Conservation (phyloP, 2,113 vertebrate genomes). For the Strix uralensis region DNA sequence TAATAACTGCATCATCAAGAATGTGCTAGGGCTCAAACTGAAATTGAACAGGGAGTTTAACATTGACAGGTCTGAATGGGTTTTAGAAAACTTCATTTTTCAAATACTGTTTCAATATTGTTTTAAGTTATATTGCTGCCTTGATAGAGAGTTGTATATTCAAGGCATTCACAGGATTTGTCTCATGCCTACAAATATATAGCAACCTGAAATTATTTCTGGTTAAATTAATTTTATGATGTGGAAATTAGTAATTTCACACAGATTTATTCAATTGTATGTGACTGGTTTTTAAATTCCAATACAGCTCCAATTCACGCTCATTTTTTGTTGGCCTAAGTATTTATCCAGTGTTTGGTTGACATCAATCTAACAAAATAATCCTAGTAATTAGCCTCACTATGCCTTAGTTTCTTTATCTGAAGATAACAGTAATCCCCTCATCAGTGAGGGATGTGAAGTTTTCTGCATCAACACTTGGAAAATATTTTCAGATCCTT, state of each 20-base stretch:
- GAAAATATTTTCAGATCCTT: conserved; percentile 17
- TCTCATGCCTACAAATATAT: not conserved
- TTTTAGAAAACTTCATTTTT: not conserved
- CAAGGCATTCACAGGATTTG: not conserved
- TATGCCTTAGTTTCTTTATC: conserved; percentile 13
- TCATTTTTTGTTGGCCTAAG: not conserved
- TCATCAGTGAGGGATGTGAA: not conserved
- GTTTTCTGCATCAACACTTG: not conserved
- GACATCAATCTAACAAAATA: not conserved
- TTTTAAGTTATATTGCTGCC: not conserved
- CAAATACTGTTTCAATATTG: not conserved
- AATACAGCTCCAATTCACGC: not conserved
- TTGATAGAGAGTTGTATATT: not conserved
- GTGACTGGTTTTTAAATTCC: not conserved
- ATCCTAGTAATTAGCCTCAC: not conserved
- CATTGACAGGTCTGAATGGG: not conserved
- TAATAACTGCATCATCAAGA: not conserved
- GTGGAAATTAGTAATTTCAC: conserved; percentile 41
- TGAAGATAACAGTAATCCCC: not conserved
- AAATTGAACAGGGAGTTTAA: not conserved
- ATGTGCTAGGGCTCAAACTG: not conserved
- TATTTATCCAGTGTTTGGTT: not conserved
- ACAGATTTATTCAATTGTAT: not conserved
- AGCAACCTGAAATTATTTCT: conserved; percentile 22
- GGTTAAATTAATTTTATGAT: conserved; percentile 31